phyloP scores from a whole-genome alignment of 2,888 invertebrate species.

The Pandemis heparana region DNA sequence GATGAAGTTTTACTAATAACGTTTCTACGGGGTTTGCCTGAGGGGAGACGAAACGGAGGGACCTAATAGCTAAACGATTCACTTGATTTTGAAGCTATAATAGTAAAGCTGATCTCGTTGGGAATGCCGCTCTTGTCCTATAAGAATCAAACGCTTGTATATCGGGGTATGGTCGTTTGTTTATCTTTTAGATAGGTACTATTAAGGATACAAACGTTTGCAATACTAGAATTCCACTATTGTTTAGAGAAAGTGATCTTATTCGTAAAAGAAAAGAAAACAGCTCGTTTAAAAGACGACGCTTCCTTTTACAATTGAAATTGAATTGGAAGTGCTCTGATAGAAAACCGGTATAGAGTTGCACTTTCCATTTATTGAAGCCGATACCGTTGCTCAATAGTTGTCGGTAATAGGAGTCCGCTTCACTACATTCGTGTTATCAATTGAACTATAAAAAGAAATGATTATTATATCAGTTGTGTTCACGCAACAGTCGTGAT shows the following conservation, averaged over 20 bases:
- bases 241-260: neutral
- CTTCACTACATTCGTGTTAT: neutral
- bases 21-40: neutral
- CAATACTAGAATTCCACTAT: neutral
- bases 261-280: constrained; percentile 1
- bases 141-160: neutral
- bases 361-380: neutral
- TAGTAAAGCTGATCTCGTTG: neutral
- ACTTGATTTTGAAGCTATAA: neutral
- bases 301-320: neutral
- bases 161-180: neutral
- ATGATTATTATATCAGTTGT: constrained; percentile 20
- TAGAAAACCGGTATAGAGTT: neutral
- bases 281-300: neutral
- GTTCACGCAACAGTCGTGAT: constrained; percentile 12
- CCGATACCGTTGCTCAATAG: neutral
- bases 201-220: neutral
- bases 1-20: neutral
- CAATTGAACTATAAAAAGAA: constrained; percentile 14
- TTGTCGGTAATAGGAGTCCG: neutral
- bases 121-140: neutral
- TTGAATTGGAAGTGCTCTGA: neutral
- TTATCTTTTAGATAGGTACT: neutral
- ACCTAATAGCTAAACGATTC: neutral
- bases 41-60: neutral